phyloP scores from a whole-genome alignment of 2,888 invertebrate species.

The Endotricha flammealis region DNA sequence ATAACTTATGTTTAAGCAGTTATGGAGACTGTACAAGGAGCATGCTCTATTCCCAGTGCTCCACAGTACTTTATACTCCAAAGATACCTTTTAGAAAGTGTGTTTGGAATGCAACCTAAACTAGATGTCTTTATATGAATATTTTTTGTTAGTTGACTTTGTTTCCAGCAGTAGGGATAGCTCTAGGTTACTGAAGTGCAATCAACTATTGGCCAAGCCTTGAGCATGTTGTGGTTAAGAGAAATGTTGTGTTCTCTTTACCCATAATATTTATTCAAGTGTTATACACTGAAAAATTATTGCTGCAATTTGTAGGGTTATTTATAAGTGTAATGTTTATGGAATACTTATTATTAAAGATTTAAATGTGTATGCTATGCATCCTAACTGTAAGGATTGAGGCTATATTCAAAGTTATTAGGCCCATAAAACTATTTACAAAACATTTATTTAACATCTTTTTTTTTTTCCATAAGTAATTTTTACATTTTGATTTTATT shows the following conservation, averaged over 20 bases:
- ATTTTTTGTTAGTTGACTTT: constrained; percentile 39
- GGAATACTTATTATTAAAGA: constrained; percentile 23
- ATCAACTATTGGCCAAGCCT: constrained; percentile 70
- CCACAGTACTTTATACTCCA: constrained; percentile 49
- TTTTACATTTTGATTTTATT: constrained; percentile 25
- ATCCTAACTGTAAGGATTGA: constrained; percentile 38
- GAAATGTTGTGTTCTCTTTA: constrained; percentile 52
- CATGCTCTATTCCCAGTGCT: constrained; percentile 43
- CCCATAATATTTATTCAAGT: constrained; percentile 58
- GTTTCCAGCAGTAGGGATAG: no score
- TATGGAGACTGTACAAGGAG: constrained; percentile 40
- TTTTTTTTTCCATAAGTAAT: constrained; percentile 37
- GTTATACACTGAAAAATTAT: constrained; percentile 60
- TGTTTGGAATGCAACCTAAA: constrained; percentile 44
- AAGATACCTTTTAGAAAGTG: constrained; percentile 41
- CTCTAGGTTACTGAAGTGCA: constrained; percentile 59
- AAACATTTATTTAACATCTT: constrained; percentile 31
- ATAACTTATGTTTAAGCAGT: constrained; percentile 39
- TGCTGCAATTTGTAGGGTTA: constrained; percentile 52
- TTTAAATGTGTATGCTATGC: constrained; percentile 20
- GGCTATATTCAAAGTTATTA: constrained; percentile 44
- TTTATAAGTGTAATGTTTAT: constrained; percentile 32
- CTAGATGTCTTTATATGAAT: constrained; percentile 36
- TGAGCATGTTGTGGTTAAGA: constrained; percentile 55
- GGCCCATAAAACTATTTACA: constrained; percentile 26